Conservation (phyloP, 2,888 invertebrate species). For the Leptothorax acervorum region DNA sequence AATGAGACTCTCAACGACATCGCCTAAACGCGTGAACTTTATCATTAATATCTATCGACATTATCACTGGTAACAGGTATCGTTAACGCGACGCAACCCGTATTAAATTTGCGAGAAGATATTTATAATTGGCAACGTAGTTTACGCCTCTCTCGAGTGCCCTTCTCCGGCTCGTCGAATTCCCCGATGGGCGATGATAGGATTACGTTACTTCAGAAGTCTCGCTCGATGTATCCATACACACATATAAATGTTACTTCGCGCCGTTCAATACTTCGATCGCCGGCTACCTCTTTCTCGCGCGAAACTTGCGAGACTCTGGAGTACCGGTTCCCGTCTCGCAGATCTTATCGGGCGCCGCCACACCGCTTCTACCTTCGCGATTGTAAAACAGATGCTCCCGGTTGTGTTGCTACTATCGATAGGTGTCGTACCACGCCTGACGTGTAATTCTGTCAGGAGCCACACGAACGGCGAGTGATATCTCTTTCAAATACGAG, state of each 20-base stretch:
- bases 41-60: conserved; percentile 29
- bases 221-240: conserved; percentile 10
- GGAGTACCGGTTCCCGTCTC: conserved; percentile 77
- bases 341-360: conserved; percentile 76
- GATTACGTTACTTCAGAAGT: conserved; percentile 26
- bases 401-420: conserved; percentile 59
- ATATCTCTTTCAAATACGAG: conserved; percentile 27
- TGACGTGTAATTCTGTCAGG: conserved; percentile 31
- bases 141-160: conserved; percentile 1
- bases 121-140: conserved; percentile 30
- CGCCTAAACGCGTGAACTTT: conserved; percentile 22
- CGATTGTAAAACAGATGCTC: conserved; percentile 72
- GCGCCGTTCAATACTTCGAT: conserved; percentile 44
- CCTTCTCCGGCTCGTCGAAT: background rate
- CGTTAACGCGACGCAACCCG: background rate
- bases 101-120: background rate
- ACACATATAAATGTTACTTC: conserved; percentile 19
- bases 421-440: conserved; percentile 16
- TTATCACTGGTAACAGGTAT: background rate
- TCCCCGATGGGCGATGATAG: conserved; percentile 18
- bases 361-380: conserved; percentile 64
- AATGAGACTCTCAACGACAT: conserved; percentile 30
- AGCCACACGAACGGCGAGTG: conserved; percentile 11
- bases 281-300: conserved; percentile 34
- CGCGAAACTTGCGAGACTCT: conserved; percentile 31